Percentiles rank a stretch among this genome's conserved stretches.
phyloP scores from a whole-genome alignment of 1,140 invertebrate genomes.

The Oryzaephilus surinamensis region DNA sequence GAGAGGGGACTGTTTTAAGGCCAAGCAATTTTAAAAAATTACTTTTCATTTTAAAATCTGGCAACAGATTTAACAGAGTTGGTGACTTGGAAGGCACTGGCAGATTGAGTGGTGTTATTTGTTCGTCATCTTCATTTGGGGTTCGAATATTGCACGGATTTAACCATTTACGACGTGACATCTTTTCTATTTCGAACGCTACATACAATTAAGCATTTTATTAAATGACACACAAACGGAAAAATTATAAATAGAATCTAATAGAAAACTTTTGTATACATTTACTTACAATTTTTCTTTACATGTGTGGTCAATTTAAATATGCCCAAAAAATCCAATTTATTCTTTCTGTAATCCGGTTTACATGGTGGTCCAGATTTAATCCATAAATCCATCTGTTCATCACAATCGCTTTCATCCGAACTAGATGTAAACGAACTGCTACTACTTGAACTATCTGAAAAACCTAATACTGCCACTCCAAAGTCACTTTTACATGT shows the following conservation, averaged over 20 bases:
- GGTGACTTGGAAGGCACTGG: slow-evolving; percentile 30
- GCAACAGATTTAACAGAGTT: slow-evolving; percentile 17
- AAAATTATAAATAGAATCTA: slow-evolving; percentile 1
- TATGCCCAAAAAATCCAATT: slow-evolving; percentile 26
- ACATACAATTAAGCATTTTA: neutral
- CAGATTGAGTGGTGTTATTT: slow-evolving; percentile 21
- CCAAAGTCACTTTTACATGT: slow-evolving; percentile 18
- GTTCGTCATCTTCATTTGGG: slow-evolving; percentile 13
- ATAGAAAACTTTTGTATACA: no score
- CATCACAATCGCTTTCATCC: slow-evolving; percentile 21
- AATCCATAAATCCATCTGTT: slow-evolving; percentile 24
- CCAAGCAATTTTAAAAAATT: slow-evolving; percentile 26
- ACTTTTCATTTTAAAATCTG: slow-evolving; percentile 25
- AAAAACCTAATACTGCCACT: slow-evolving; percentile 19
- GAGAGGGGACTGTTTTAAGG: slow-evolving; percentile 17
- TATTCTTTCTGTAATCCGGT: slow-evolving; percentile 16
- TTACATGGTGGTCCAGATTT: slow-evolving; percentile 25
- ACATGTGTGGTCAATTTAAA: slow-evolving; percentile 28
- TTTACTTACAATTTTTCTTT: slow-evolving; percentile 30
- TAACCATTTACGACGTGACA: slow-evolving; percentile 29
- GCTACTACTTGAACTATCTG: slow-evolving; percentile 20
- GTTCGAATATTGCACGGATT: slow-evolving; percentile 13
- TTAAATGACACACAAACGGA: neutral
- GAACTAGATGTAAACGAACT: slow-evolving; percentile 19
- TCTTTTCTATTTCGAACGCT: slow-evolving; percentile 28